Evolutionary conservation across 2,113 vertebrate species (phyloP).

Genomic region (Peromyscus leucopus): DNA sequence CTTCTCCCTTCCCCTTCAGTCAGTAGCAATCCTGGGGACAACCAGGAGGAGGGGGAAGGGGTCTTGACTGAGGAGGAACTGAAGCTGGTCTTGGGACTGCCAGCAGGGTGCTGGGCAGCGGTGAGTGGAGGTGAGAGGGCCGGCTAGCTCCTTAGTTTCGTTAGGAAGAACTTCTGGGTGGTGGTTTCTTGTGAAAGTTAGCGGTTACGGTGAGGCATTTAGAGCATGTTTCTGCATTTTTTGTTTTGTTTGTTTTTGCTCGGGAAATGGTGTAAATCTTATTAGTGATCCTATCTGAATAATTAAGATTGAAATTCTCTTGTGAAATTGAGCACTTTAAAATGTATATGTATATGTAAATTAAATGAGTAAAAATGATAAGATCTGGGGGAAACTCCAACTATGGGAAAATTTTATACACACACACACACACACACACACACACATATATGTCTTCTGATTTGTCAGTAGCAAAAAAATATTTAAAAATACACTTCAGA

Average conservation of each 20-base stretch:
- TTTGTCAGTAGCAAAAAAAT: conserved; percentile 24
- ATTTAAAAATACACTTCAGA: conserved; percentile 47
- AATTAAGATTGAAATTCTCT: conserved; percentile 51
- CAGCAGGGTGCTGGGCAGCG: neutral
- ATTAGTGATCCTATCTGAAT: conserved; percentile 26
- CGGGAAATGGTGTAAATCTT: neutral
- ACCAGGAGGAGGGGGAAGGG: neutral
- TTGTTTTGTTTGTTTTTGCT: neutral
- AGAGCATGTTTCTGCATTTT: conserved; percentile 7
- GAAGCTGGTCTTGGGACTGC: neutral
- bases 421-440: neutral
- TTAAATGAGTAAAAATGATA: conserved; percentile 61
- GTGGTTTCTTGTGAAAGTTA: conserved; percentile 44
- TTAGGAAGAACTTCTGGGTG: conserved; percentile 13
- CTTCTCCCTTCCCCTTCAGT: conserved; percentile 27
- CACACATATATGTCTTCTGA: neutral
- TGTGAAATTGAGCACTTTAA: conserved; percentile 45
- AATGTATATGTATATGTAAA: conserved; percentile 18
- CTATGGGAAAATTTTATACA: conserved; percentile 33
- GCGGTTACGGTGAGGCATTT: conserved; percentile 2
- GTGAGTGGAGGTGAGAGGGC: neutral
- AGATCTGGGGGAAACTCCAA: neutral
- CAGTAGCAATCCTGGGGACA: neutral
- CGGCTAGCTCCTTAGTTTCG: neutral
- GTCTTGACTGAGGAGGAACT: neutral